These are phyloP conservation scores for Aphodius granarius DNA, from an alignment of 2,888 invertebrate species.

Conservation along the genomic window DNA sequence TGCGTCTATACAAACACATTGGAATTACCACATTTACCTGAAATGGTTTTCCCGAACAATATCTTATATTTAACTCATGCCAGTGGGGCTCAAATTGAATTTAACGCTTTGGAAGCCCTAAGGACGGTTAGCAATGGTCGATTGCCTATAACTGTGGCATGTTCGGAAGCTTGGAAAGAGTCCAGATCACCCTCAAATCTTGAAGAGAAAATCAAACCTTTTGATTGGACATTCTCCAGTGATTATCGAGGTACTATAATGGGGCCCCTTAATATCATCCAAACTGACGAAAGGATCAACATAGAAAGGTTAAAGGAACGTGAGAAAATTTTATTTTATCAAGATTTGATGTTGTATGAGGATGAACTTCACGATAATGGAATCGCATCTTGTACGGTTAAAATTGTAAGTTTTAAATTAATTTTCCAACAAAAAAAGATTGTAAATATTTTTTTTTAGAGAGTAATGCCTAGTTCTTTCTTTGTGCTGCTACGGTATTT, in stretches of 20 bases:
- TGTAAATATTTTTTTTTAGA: constrained; percentile 59
- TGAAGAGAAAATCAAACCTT: constrained; percentile 80
- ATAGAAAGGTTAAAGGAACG: constrained; percentile 83
- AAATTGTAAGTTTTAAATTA: constrained; percentile 73
- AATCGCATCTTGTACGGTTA: constrained; percentile 84
- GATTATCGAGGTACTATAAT: constrained; percentile 83
- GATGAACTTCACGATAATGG: constrained; percentile 99
- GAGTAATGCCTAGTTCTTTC: constrained; percentile 95
- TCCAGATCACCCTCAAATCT: constrained; percentile 71
- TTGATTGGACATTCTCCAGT: constrained; percentile 98
- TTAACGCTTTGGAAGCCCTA: constrained; percentile 90
- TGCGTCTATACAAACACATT: constrained; percentile 70
- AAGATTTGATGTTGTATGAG: constrained; percentile 92
- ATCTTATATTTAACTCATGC: constrained; percentile 70
- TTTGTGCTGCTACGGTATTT: constrained; percentile 90
- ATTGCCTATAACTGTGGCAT: constrained; percentile 81
- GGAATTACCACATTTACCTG: constrained; percentile 90
- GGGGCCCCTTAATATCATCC: constrained; percentile 61
- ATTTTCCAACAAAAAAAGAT: neutral
- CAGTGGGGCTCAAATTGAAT: constrained; percentile 72
- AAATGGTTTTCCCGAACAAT: constrained; percentile 98
- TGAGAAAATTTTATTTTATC: constrained; percentile 92
- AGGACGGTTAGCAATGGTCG: constrained; percentile 75
- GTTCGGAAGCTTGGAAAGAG: constrained; percentile 89
- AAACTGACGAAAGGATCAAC: constrained; percentile 78